These are phyloP conservation scores for Cremastinae sp. DNA, from an alignment of 2,888 invertebrate species.

Conservation along the genomic window DNA sequence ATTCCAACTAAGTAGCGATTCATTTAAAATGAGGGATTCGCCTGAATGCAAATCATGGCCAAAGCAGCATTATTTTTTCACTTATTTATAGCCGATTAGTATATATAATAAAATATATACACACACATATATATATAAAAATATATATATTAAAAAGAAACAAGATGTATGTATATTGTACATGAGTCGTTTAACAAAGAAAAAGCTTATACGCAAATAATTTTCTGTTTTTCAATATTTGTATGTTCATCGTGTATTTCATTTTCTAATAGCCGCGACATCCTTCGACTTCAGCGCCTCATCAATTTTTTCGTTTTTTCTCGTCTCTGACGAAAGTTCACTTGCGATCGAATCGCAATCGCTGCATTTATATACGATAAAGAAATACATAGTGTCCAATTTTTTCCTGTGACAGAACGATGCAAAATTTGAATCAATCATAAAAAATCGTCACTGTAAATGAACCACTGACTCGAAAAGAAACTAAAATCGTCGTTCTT, in stretches of 20 bases:
- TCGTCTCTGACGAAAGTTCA: no score
- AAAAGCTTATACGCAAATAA: constrained; percentile 50
- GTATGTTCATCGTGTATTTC: background rate
- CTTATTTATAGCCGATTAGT: constrained; percentile 72
- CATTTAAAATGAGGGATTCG: constrained; percentile 41
- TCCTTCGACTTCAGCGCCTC: background rate
- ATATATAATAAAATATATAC: constrained; percentile 37
- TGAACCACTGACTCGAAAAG: background rate
- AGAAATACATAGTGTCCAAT: no score
- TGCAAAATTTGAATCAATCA: background rate
- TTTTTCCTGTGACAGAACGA: no score
- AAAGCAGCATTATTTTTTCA: constrained; percentile 80
- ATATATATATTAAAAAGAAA: constrained; percentile 37
- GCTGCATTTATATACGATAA: no score
- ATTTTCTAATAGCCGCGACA: background rate
- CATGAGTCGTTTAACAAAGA: constrained; percentile 62
- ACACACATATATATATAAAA: constrained; percentile 23
- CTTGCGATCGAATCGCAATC: no score
- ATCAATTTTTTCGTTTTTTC: no score
- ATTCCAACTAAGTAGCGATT: constrained; percentile 50
- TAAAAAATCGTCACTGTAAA: background rate
- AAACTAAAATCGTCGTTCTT: background rate
- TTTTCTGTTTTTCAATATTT: constrained; percentile 1
- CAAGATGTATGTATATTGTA: constrained; percentile 64
- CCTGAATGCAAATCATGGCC: constrained; percentile 67